Percentiles rank a stretch among this genome's conserved stretches.
Evolutionary conservation across 2,113 vertebrate species (phyloP).

Genomic region (Alligator sinensis): DNA sequence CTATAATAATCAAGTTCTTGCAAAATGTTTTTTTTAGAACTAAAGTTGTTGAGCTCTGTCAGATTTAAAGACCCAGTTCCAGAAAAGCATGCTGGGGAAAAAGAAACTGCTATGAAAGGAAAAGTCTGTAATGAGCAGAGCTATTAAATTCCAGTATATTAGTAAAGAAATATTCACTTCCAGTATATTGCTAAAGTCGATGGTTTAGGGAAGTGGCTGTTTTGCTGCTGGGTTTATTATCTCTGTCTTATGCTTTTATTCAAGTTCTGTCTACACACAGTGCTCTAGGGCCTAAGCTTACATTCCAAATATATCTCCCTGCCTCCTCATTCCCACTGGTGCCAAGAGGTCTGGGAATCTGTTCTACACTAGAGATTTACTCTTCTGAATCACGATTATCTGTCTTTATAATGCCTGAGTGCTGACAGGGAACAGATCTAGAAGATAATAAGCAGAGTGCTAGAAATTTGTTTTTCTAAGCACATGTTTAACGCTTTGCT

Average conservation of each 20-base stretch:
- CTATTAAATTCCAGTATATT: not conserved
- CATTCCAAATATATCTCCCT: not conserved
- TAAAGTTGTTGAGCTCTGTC: not conserved
- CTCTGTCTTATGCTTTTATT: not conserved
- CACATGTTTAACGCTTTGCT: not conserved
- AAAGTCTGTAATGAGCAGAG: not conserved
- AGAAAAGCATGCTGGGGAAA: not conserved
- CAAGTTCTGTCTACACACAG: rapidly evolving
- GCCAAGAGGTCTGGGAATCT: rapidly evolving
- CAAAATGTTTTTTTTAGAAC: not conserved
- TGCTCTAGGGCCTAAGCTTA: rapidly evolving
- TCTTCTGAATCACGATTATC: not conserved
- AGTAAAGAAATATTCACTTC: no score
- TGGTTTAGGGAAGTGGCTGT: rapidly evolving
- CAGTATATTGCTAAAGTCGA: not conserved
- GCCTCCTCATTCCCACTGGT: not conserved
- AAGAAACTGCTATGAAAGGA: not conserved
- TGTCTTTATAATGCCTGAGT: not conserved
- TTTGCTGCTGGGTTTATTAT: not conserved
- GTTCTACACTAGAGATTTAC: not conserved
- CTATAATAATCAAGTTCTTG: not conserved
- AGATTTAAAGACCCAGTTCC: not conserved
- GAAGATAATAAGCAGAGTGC: not conserved
- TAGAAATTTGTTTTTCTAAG: not conserved
- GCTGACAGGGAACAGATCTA: not conserved